These are phyloP conservation scores for Drosophila leontia DNA, from an alignment of 1,140 invertebrate species.

Conservation along the genomic window DNA sequence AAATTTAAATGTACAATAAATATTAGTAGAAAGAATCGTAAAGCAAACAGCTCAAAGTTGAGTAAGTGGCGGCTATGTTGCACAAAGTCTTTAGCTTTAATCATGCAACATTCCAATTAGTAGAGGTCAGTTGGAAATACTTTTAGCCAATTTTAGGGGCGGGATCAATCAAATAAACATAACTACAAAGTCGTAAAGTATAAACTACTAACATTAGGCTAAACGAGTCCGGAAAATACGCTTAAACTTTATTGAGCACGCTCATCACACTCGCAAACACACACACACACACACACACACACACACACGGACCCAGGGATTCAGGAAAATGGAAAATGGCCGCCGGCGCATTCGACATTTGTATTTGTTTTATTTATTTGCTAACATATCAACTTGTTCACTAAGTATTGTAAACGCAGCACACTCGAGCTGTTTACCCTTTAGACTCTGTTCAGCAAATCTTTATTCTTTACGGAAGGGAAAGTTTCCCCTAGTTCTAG, in stretches of 20 bases:
- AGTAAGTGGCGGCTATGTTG: conserved; percentile 27
- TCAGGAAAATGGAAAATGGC: conserved; percentile 25
- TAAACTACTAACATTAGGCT: conserved; percentile 66
- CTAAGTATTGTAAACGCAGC: conserved; percentile 46
- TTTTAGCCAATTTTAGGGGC: conserved; percentile 30
- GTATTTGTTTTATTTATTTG: conserved; percentile 19
- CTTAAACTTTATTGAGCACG: conserved; percentile 68
- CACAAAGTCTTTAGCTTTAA: conserved; percentile 3
- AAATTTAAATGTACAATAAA: conserved; percentile 75
- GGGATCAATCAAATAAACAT: conserved; percentile 57
- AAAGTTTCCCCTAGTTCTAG: conserved; percentile 23
- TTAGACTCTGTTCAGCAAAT: conserved; percentile 78
- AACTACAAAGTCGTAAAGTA: conserved; percentile 62
- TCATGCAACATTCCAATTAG: conserved; percentile 36
- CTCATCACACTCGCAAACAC: conserved; percentile 57
- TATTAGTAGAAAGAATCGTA: conserved; percentile 62
- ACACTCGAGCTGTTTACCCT: conserved; percentile 33
- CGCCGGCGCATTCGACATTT: conserved; percentile 46
- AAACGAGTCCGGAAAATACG: conserved; percentile 58
- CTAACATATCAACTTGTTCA: conserved; percentile 34
- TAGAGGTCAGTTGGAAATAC: conserved; percentile 30
- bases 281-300: conserved; percentile 17
- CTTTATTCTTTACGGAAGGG: conserved; percentile 11
- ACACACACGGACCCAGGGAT: not conserved
- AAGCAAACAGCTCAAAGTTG: conserved; percentile 67